Conservation (phyloP, 2,888 invertebrate genomes). For the Eudemis profundana region DNA sequence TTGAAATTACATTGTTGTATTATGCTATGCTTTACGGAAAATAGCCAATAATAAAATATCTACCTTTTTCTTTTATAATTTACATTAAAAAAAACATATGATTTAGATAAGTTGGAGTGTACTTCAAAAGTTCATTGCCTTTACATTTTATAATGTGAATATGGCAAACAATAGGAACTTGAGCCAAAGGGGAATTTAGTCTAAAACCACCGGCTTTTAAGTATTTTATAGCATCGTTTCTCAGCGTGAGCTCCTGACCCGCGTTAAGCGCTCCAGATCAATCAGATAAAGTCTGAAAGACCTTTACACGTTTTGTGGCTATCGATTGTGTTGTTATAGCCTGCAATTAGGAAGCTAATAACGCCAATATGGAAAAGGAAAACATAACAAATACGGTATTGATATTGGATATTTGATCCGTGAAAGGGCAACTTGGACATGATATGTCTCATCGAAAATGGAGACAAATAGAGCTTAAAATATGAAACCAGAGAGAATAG, state of each 20-base stretch:
- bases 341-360: slow-evolving; percentile 1
- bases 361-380: not conserved
- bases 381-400: not conserved
- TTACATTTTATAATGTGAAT: not conserved
- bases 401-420: not conserved
- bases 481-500: not conserved
- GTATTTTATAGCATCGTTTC: slow-evolving; percentile 33
- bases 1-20: no score
- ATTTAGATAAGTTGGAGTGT: no score
- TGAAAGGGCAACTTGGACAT: no score
- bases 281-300: slow-evolving; percentile 27
- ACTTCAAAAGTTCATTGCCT: no score
- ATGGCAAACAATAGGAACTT: slow-evolving; percentile 5
- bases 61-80: no score
- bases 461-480: no score
- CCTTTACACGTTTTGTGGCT: slow-evolving; percentile 22
- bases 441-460: no score
- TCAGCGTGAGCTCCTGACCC: slow-evolving; percentile 38
- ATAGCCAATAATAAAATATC: no score
- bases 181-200: slow-evolving; percentile 3
- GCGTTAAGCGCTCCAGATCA: slow-evolving; percentile 26
- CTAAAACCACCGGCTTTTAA: slow-evolving; percentile 15
- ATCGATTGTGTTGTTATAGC: not conserved
- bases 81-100: no score
- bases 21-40: no score